Evolutionary conservation across 2,113 vertebrate genomes (phyloP).

Genomic region (Amphilophus citrinellus): DNA sequence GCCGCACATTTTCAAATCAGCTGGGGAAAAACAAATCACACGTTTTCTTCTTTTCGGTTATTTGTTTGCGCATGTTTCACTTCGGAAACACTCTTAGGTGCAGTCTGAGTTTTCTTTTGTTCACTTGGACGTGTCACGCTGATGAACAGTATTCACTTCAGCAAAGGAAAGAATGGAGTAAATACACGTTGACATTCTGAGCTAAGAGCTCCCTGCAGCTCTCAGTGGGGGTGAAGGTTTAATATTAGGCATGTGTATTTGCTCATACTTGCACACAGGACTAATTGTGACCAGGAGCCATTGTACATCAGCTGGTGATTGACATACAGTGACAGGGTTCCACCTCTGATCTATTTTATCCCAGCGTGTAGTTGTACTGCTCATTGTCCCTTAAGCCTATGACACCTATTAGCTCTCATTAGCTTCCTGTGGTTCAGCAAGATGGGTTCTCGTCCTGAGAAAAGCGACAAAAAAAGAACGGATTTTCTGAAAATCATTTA

Average conservation of each 20-base stretch:
- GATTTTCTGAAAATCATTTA: neutral
- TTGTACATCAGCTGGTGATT: conserved; percentile 58
- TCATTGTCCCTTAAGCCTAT: conserved; percentile 59
- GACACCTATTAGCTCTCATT: conserved; percentile 74
- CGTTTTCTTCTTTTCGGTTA: neutral
- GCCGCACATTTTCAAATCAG: neutral
- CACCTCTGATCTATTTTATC: conserved; percentile 59
- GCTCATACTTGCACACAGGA: conserved; percentile 49
- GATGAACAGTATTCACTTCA: conserved; percentile 14
- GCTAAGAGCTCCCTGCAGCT: conserved; percentile 43
- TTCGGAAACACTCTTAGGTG: neutral
- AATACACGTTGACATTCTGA: conserved; percentile 50
- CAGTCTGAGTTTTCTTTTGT: neutral
- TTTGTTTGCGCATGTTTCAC: neutral
- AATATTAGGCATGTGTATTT: conserved; percentile 58
- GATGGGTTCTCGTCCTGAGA: conserved; percentile 31
- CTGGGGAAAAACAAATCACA: neutral
- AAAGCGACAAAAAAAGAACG: conserved; percentile 34
- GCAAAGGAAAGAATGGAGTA: conserved; percentile 28
- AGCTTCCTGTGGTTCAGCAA: conserved; percentile 61
- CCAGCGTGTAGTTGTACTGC: conserved; percentile 46
- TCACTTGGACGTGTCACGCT: conserved; percentile 23
- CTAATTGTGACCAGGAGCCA: conserved; percentile 64
- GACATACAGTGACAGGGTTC: conserved; percentile 62
- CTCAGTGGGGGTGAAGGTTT: conserved; percentile 46